Base-by-base conservation (phyloP, 2,888 invertebrate genomes). In the Mesodorylaimus sp. region DNA sequence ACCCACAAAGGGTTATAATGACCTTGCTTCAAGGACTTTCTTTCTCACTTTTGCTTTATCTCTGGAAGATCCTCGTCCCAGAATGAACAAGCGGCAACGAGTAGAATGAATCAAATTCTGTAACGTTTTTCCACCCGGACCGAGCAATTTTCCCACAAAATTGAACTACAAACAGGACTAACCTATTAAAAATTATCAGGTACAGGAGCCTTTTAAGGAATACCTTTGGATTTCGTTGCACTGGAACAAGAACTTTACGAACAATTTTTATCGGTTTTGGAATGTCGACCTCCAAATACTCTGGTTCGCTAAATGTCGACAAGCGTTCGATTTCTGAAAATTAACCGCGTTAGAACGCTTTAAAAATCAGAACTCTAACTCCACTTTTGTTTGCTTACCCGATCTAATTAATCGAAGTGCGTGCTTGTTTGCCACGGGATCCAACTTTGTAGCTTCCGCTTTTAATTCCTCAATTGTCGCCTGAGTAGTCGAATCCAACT, bases 401-500 rank as follows among this genome's bases (percentile, higher is more conserved):
- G 7, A 16, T 32, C 32, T 7, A 32, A 32, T 32, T 32, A 32
- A 32, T 10, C 16, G 7, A 16, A 16, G 7, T 7, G 32, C 32
- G 32, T 32, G 7, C 16, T 32, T 32, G 32, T 32, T 32, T 32
- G 7, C 10, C 32, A 32, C 7, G 16, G 32, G 10, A 32, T 7
- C 32, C 32, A 32, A 32, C 10, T n/a, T n/a, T n/a, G n/a, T n/a
- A n/a, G n/a, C n/a, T n/a, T 32, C 32, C 32, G 32, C 32, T 32
- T 32, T 16, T 32, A 32, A 32, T 32, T 32, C 32, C 32, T 32
- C 32, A 16, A 32, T 32, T 10, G 16, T 7, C 32, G 32, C 7
- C 32, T 7, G 16, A 7, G 32, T 32, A 10, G 7, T 16, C 10
- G 32, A 7, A 16, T 79, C 55, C 68, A 78, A 57, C n/a, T n/a